Base-by-base conservation (phyloP, 2,888 invertebrate species). In the Crematogaster levior region DNA sequence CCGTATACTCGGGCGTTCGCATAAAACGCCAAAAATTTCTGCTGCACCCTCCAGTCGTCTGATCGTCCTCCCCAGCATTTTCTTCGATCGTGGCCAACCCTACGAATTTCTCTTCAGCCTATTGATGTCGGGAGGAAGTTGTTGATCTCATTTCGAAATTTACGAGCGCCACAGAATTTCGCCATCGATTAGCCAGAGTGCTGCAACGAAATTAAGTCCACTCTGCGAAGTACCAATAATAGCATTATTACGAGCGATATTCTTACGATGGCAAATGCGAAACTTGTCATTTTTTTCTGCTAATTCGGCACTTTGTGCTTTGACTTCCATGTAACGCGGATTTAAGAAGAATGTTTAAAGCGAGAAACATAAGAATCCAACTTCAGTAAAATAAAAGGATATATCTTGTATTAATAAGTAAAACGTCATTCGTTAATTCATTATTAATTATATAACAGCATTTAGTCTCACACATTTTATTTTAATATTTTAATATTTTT, bases 1-100 rank as follows among this genome's bases (percentile, higher is more conserved):
- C 87, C 84, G 89, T 89, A 89, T 87, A 88, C 85, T 73, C 72
- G 80, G 56, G 74, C 81, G 82, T 60, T 51, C 80, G 61, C 82
- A 82, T 83, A 85, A 85, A 83, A 43, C 56, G 70, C 40, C 66
- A 72, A 56, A 84, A 88, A 84, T 87, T 87, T 80, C 80, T 43
- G 74, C 65, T 63, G 37, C 82, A 34, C 48, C 21, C 24, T 9
- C 21, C 73, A 24, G 53, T 65, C 61, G 51, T 56, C 51, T 9
- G 34, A 18, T 21, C 10, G 40, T 21, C 9, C 21, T 15, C 27
- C 24, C 40, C 15, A 24, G 46, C 40, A 3, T 61, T 34, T 46
- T 10, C 46, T 40, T 73, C 63, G 30, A 37, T 73, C 65, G 53
- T 46, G n/a, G 56, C 80, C n/a, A 56, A 37, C 61, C 46, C 56